A percentile compares a stretch with the other conserved stretches of the same genome.
Conservation (phyloP, 2,113 vertebrate species). For the Cettia cetti region DNA sequence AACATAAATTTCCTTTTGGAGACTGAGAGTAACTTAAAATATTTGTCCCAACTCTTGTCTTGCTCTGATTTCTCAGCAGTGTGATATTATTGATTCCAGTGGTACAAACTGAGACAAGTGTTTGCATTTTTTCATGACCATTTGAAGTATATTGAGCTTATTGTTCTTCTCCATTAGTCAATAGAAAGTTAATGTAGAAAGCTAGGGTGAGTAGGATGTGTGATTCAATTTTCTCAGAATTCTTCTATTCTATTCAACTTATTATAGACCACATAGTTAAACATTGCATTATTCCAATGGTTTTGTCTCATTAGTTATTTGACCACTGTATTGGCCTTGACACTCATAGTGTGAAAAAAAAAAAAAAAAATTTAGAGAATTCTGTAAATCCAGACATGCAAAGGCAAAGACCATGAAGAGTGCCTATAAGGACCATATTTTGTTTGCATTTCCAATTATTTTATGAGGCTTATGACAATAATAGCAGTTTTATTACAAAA, state of each 20-base stretch:
- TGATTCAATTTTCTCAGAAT: background rate
- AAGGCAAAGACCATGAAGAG: background rate
- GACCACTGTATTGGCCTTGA: background rate
- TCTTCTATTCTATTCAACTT: background rate
- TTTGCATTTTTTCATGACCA: background rate
- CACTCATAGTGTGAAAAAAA: background rate
- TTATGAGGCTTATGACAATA: background rate
- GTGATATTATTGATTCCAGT: background rate
- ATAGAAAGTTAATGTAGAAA: background rate
- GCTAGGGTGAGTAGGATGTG: background rate
- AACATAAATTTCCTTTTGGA: background rate
- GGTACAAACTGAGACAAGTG: background rate
- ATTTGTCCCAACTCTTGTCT: background rate
- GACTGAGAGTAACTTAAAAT: background rate
- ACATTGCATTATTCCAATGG: rapidly evolving
- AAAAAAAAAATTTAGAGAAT: background rate
- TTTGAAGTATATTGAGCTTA: background rate
- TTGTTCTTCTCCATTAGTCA: background rate
- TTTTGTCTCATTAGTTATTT: background rate
- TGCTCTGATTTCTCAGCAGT: background rate
- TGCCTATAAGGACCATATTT: background rate
- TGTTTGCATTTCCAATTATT: background rate
- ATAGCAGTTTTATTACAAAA: background rate
- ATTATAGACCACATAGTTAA: background rate
- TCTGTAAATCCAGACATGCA: background rate